Conservation (phyloP, 2,888 invertebrate genomes). For the Leptinotarsa haldemani region DNA sequence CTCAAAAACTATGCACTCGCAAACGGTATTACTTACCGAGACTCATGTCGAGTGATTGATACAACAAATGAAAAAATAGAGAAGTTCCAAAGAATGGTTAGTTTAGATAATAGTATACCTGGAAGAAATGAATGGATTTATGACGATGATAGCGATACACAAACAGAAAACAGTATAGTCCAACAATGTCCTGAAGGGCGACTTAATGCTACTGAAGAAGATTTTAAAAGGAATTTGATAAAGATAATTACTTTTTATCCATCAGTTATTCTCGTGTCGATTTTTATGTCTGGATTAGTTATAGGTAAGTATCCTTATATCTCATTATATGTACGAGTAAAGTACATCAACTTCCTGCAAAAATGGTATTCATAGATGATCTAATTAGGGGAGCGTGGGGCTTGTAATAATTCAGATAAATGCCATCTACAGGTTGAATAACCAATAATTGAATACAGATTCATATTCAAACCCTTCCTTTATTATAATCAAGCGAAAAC, state of each 20-base stretch:
- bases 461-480: too few species aligned
- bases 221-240: conserved; percentile 32
- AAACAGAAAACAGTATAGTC: conserved; percentile 18
- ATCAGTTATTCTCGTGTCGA: conserved; percentile 28
- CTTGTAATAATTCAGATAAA: too few species aligned
- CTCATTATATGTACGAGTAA: too few species aligned
- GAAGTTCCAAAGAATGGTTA: conserved; percentile 68
- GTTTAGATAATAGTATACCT: conserved; percentile 4
- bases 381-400: too few species aligned
- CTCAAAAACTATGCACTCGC: conserved; percentile 62
- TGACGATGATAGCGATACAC: conserved; percentile 57
- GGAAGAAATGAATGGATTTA: conserved; percentile 60
- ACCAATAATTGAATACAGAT: too few species aligned
- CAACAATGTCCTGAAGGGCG: conserved; percentile 34
- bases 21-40: conserved; percentile 64
- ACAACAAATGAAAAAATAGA: conserved; percentile 32
- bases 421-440: too few species aligned
- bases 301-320: conserved; percentile 40
- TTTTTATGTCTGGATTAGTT: conserved; percentile 44
- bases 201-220: neutral
- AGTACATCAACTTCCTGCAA: too few species aligned
- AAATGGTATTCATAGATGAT: too few species aligned
- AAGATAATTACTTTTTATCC: conserved; percentile 43
- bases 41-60: conserved; percentile 14
- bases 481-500: too few species aligned